Base-by-base conservation (phyloP, 2,797 vertebrate species). In the Muscicapa striata region DNA sequence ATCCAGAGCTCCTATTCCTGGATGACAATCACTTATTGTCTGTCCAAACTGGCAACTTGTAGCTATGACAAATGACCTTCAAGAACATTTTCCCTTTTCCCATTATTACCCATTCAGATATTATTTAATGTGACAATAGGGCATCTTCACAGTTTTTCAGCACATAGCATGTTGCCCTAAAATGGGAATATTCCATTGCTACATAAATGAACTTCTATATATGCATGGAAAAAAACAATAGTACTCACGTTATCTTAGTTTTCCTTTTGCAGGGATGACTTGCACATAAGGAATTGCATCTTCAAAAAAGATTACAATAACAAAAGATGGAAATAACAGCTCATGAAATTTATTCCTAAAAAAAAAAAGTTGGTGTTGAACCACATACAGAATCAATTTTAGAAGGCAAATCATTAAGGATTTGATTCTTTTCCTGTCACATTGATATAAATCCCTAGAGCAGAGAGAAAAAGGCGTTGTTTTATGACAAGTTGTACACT, bases 231-330 rank as follows among this genome's bases (percentile, higher is more conserved):
- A 52, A 83, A 45, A 54, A 6, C 12, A 74, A 11, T 4, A 55
- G 5, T 9, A 14, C 1, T 67, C 21, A 11, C 0, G 0, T 74
- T 63, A 32, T 10, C 5, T 66, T 41, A 43, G 4, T 24, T 36
- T 5, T 79, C 4, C 11, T n/a, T 43, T 13, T 2, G 3, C 8
- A 43, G 23, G 13, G 13, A 12, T 76, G 32, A 58, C 45, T 85
- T 68, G 34, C 8, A 63, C 3, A 7, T 40, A 40, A 61, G 46
- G 41, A 74, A 52, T 12, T 32, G 2, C 4, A 36, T 57, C 54
- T 78, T 78, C 46, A 72, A 23, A 41, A 57, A 48, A 34, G 2
- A 29, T 30, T 23, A 41, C 26, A 30, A 41, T 15, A 87, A 38
- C 1, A 48, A 48, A 51, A 51, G 2, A 29, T 27, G 27, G 43